A percentile compares a stretch with the other conserved stretches of the same genome.
Evolutionary conservation across 2,113 vertebrate species (phyloP).

Genomic region (Lycaon pictus): DNA sequence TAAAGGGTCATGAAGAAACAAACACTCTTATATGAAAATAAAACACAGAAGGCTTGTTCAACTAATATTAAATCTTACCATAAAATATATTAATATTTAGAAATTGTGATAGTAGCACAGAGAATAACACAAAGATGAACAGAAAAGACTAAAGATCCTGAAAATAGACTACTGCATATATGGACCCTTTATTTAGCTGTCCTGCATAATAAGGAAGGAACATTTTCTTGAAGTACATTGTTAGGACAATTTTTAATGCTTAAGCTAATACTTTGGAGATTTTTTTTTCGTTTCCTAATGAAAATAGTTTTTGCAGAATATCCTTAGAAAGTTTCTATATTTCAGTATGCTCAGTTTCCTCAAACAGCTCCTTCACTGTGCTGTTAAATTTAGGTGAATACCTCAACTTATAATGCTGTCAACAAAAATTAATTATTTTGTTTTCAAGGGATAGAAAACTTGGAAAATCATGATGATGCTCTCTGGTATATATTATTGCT

Average conservation of each 20-base stretch:
- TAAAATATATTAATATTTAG: not conserved
- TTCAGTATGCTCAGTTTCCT: not conserved
- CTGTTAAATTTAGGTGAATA: not conserved
- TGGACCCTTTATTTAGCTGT: not conserved
- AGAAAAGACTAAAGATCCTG: not conserved
- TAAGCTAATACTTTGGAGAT: not conserved
- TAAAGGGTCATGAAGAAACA: not conserved
- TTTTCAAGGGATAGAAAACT: conserved; percentile 31
- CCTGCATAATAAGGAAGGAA: not conserved
- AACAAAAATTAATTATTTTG: not conserved
- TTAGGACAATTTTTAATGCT: not conserved
- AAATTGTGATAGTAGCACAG: not conserved
- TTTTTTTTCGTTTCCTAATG: not conserved
- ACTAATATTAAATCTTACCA: not conserved
- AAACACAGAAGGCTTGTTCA: not conserved
- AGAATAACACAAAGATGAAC: not conserved
- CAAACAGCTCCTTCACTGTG: not conserved
- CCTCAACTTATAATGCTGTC: not conserved
- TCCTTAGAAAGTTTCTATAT: not conserved
- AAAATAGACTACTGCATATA: not conserved
- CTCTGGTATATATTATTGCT: not conserved
- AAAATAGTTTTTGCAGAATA: not conserved
- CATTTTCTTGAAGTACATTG: not conserved
- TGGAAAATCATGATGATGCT: not conserved
- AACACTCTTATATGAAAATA: not conserved